Evolutionary conservation across 1,140 invertebrate species (phyloP).

Genomic region (Drosophila hydei): DNA sequence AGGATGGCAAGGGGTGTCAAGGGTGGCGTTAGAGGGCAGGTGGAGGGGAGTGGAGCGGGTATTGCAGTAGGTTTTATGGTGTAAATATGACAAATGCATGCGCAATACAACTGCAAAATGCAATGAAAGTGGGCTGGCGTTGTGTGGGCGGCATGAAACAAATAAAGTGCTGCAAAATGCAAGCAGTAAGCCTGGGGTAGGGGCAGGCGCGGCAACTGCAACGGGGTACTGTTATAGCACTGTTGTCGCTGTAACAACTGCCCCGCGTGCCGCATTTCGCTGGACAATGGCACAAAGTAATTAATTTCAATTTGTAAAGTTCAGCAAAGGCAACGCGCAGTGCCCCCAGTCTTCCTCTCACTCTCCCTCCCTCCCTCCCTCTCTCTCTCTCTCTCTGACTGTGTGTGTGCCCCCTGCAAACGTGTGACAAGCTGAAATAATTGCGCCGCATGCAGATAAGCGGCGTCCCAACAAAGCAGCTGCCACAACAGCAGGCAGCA

Average conservation of each 20-base stretch:
- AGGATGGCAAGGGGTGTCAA: neutral
- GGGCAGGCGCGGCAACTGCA: neutral
- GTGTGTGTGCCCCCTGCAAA: slow-evolving; percentile 13
- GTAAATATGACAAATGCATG: slow-evolving; percentile 49
- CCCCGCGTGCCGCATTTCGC: slow-evolving; percentile 11
- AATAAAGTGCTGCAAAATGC: slow-evolving; percentile 34
- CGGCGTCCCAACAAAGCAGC: slow-evolving; percentile 46
- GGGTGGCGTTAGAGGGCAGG: neutral
- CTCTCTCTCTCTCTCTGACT: neutral
- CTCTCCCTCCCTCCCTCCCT: neutral
- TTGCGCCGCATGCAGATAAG: slow-evolving; percentile 77
- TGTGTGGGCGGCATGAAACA: slow-evolving; percentile 10
- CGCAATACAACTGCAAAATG: slow-evolving; percentile 14
- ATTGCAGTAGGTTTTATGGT: neutral
- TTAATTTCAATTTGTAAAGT: slow-evolving; percentile 81
- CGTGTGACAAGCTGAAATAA: slow-evolving; percentile 75
- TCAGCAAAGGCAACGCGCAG: slow-evolving; percentile 59
- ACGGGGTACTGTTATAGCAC: neutral
- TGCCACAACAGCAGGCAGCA: slow-evolving; percentile 32
- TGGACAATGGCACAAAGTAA: slow-evolving; percentile 64
- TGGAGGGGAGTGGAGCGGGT: neutral
- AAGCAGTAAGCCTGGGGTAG: neutral
- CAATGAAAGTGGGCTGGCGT: slow-evolving; percentile 16
- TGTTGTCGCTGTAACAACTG: slow-evolving; percentile 21
- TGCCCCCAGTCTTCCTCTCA: neutral